phyloP scores from a whole-genome alignment of 2,797 vertebrate species.

The Lemur catta region DNA sequence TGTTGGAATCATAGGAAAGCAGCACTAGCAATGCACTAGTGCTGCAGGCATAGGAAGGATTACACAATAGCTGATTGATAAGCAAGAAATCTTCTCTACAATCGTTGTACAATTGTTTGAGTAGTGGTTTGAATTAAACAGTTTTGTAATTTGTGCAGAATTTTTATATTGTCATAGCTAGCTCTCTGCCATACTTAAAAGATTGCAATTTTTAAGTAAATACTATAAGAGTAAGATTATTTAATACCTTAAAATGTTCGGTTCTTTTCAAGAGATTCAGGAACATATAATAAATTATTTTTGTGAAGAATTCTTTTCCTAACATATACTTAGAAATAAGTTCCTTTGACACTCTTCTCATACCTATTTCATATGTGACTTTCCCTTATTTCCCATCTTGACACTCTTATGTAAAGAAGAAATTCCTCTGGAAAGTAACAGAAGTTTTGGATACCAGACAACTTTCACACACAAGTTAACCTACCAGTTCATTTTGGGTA shows the following conservation, averaged over 20 bases:
- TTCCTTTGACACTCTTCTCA: background rate
- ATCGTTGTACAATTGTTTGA: constrained; percentile 30
- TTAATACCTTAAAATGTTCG: constrained; percentile 39
- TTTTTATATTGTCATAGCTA: constrained; percentile 57
- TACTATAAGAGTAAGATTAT: constrained; percentile 6
- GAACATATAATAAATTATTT: constrained; percentile 20
- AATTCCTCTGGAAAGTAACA: constrained; percentile 22
- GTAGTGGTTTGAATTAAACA: constrained; percentile 40
- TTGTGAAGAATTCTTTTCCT: constrained; percentile 35
- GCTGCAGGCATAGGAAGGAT: constrained; percentile 58
- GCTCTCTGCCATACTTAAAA: constrained; percentile 54
- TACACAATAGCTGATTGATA: constrained; percentile 73
- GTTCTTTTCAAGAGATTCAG: constrained; percentile 41
- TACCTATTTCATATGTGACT: no score
- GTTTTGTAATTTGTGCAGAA: constrained; percentile 54
- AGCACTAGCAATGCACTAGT: constrained; percentile 4
- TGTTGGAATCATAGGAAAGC: constrained; percentile 45
- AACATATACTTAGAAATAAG: constrained; percentile 42
- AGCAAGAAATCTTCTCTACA: constrained; percentile 30
- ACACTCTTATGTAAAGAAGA: constrained; percentile 4
- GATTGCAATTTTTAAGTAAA: background rate
- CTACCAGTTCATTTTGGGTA: background rate
- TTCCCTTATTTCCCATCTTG: background rate
- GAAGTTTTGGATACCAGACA: background rate
- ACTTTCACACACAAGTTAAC: constrained; percentile 41